Conservation (phyloP, 2,113 vertebrate genomes). For the Pipa parva region DNA sequence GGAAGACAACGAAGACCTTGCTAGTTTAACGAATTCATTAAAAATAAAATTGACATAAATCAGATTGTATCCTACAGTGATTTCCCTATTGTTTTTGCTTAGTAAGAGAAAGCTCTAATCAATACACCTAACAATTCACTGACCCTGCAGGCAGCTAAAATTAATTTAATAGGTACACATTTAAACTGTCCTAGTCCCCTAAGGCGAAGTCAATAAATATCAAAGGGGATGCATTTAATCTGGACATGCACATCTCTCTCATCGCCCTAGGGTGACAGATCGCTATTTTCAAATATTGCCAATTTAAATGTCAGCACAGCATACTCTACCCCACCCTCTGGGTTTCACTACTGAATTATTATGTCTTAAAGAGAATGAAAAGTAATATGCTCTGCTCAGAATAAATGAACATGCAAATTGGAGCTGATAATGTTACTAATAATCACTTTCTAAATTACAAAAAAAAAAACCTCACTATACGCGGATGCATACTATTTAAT, state of each 20-base stretch:
- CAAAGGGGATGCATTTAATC: slow-evolving; percentile 2
- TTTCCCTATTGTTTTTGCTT: not conserved
- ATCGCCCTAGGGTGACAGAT: not conserved
- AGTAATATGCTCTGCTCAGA: not conserved
- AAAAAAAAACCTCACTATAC: too few relatives aligned
- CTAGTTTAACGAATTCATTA: not conserved
- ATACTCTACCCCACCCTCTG: not conserved
- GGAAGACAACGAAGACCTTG: not conserved
- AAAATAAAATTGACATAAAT: not conserved
- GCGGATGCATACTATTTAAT: too few relatives aligned
- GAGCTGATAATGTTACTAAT: not conserved
- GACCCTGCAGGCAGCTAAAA: not conserved
- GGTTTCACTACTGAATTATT: not conserved
- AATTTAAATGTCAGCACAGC: slow-evolving; percentile 6
- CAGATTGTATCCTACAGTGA: not conserved
- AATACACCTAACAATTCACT: not conserved
- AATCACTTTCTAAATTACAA: too few relatives aligned
- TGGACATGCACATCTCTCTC: not conserved
- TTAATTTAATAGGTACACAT: slow-evolving; percentile 1
- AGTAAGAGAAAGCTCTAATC: not conserved
- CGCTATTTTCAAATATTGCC: not conserved
- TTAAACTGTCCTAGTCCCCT: not conserved
- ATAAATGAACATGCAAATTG: not conserved
- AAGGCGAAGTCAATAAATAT: slow-evolving; percentile 4
- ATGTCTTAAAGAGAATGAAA: not conserved